These are phyloP conservation scores for Halcyon chelicuti DNA, from an alignment of 2,797 vertebrate species.

Conservation along the genomic window DNA sequence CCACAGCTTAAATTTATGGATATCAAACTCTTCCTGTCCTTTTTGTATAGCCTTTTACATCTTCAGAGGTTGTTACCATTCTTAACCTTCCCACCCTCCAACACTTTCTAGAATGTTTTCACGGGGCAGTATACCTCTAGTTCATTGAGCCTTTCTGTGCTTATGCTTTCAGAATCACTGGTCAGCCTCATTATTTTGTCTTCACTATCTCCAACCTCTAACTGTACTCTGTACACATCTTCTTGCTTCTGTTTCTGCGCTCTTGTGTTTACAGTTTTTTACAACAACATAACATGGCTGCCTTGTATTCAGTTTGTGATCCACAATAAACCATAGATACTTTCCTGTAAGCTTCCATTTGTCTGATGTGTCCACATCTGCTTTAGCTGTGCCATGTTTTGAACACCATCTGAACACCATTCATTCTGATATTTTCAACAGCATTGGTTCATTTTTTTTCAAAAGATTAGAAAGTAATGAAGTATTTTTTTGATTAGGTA, in stretches of 20 bases:
- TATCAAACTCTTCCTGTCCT: not conserved
- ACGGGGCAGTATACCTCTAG: not conserved
- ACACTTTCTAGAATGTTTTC: not conserved
- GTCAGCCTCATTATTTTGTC: not conserved
- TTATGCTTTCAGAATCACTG: not conserved
- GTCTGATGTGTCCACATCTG: not conserved
- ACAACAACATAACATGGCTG: not conserved
- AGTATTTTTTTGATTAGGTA: not conserved
- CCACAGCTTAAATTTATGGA: not conserved
- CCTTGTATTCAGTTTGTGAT: not conserved
- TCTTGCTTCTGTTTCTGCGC: not conserved
- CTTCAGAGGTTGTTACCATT: not conserved
- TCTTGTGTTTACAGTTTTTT: not conserved
- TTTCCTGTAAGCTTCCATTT: not conserved
- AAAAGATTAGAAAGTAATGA: not conserved
- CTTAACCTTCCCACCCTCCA: accelerated
- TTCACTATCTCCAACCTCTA: not conserved
- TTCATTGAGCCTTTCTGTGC: not conserved
- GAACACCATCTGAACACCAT: not conserved
- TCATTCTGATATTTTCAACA: not conserved
- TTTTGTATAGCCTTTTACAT: not conserved
- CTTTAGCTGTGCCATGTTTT: not conserved
- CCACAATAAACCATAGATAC: not conserved
- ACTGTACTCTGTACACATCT: not conserved
- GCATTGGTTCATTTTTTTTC: not conserved